Evolutionary conservation across 2,113 vertebrate genomes (phyloP).

Genomic region (Eira barbara): DNA sequence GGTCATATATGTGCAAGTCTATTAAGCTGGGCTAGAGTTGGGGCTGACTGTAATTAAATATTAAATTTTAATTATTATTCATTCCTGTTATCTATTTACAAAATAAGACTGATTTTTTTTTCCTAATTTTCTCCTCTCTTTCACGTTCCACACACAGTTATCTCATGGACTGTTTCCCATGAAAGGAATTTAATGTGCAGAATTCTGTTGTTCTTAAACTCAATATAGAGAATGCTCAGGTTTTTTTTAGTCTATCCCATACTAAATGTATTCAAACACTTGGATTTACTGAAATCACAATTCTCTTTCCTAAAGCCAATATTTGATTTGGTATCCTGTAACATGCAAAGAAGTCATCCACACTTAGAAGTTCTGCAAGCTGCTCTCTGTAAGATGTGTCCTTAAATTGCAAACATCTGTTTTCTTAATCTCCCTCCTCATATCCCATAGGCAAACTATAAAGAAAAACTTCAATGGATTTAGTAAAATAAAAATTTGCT

Average conservation of each 20-base stretch:
- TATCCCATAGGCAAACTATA: conserved; percentile 24
- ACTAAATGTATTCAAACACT: neutral
- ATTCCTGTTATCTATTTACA: neutral
- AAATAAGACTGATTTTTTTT: neutral
- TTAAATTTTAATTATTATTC: neutral
- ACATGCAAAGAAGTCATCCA: neutral
- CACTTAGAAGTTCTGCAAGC: neutral
- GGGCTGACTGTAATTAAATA: neutral
- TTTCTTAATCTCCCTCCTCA: neutral
- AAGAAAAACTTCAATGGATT: neutral
- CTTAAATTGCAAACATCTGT: conserved; percentile 29
- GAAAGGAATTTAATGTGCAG: neutral
- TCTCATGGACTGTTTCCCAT: neutral
- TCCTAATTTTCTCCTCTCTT: neutral
- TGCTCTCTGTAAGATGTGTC: neutral
- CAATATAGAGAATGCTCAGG: neutral
- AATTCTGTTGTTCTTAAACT: neutral
- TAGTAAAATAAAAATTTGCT: conserved; percentile 38
- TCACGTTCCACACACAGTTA: neutral
- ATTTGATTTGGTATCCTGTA: neutral
- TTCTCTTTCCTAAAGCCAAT: neutral
- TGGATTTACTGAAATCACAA: neutral
- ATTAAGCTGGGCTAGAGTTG: neutral
- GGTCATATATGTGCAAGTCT: neutral
- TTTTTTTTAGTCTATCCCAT: neutral